Conservation (phyloP, 2,888 invertebrate genomes). For the Calliphora vomitoria region DNA sequence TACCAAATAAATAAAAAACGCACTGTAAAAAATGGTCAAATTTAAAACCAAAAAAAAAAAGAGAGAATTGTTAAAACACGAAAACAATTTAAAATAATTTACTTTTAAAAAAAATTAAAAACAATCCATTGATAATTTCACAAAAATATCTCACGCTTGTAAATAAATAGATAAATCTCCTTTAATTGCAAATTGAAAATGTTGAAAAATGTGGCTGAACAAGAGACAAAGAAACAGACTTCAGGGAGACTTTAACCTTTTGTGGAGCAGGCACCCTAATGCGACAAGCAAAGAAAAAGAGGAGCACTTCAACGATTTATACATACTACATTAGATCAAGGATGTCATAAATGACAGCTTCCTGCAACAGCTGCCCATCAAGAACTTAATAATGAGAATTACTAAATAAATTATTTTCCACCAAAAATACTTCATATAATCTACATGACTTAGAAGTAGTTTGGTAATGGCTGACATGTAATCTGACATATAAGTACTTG, state of each 20-base stretch:
- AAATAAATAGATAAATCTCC: constrained; percentile 72
- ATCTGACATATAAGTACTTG: too few relatives aligned
- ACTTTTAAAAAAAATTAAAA: constrained; percentile 37
- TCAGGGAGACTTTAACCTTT: constrained; percentile 36
- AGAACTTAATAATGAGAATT: too few relatives aligned
- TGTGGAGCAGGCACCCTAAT: not conserved
- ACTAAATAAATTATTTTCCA: too few relatives aligned
- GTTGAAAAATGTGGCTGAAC: constrained; percentile 38
- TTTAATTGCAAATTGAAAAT: constrained; percentile 74
- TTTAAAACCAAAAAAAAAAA: constrained; percentile 9
- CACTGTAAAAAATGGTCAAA: constrained; percentile 9
- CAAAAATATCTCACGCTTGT: constrained; percentile 71
- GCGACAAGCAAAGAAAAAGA: too few relatives aligned
- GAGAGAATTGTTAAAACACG: constrained; percentile 61
- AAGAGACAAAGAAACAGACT: constrained; percentile 24
- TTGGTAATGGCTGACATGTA: too few relatives aligned
- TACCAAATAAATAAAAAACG: not conserved
- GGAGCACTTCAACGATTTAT: not conserved
- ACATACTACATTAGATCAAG: too few relatives aligned
- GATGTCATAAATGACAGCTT: too few relatives aligned
- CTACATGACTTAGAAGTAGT: too few relatives aligned
- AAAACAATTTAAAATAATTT: constrained; percentile 73
- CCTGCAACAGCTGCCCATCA: too few relatives aligned
- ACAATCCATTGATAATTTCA: constrained; percentile 45
- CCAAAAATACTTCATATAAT: too few relatives aligned